Evolutionary conservation across 2,888 invertebrate genomes (phyloP).

Genomic region (Hirtodrosophila trivittata): DNA sequence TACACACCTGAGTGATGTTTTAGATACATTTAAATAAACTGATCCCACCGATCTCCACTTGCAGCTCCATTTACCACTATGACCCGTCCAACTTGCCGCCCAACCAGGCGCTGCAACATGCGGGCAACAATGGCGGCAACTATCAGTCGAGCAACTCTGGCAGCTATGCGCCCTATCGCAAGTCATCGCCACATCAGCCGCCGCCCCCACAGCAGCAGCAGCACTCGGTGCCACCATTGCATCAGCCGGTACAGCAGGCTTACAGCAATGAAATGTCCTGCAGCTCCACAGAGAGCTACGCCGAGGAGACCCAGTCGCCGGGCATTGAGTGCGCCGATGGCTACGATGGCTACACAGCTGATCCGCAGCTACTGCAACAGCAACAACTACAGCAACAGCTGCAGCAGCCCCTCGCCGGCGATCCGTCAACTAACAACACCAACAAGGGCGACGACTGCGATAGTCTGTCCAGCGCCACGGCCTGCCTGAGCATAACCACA

Average conservation of each 20-base stretch:
- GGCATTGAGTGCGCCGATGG: conserved; percentile 62
- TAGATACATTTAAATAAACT: not conserved
- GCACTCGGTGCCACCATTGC: conserved; percentile 31
- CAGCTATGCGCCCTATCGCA: conserved; percentile 59
- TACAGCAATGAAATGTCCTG: conserved; percentile 65
- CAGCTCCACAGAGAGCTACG: conserved; percentile 72
- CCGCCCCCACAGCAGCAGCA: conserved; percentile 55
- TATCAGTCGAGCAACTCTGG: conserved; percentile 60
- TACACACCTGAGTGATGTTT: not conserved
- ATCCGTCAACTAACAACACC: conserved; percentile 20
- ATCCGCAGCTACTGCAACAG: conserved; percentile 30
- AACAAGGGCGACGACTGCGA: conserved; percentile 78
- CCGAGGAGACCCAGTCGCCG: conserved; percentile 66
- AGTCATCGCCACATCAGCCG: conserved; percentile 68
- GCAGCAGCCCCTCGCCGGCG: conserved; percentile 14
- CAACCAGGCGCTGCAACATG: conserved; percentile 77
- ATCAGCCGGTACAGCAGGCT: conserved; percentile 33
- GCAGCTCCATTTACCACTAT: conserved; percentile 84
- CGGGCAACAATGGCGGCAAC: conserved; percentile 56
- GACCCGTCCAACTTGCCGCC: conserved; percentile 84
- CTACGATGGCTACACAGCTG: conserved; percentile 51
- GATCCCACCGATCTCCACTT: conserved; percentile 37
- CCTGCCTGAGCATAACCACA: conserved; percentile 79
- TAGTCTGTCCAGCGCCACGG: conserved; percentile 72
- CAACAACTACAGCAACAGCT: conserved; percentile 31